Evolutionary conservation across 2,797 vertebrate species (phyloP).

Genomic region (Borostomias antarcticus): DNA sequence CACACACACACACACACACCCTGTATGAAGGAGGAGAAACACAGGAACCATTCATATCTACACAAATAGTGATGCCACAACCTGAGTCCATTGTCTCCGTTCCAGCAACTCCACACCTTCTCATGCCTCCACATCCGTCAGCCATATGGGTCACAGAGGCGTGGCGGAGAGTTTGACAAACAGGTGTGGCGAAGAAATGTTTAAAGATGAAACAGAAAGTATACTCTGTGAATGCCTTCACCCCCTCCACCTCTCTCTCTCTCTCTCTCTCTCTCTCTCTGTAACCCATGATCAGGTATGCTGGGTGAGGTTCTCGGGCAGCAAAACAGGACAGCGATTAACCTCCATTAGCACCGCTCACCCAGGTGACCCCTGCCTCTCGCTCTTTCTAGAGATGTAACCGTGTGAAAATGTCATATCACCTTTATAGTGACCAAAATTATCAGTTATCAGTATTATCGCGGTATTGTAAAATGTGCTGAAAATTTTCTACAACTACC

Average conservation of each 20-base stretch:
- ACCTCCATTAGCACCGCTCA: conserved; percentile 59
- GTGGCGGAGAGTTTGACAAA: conserved; percentile 33
- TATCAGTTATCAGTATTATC: too few relatives aligned
- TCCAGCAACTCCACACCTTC: too few relatives aligned
- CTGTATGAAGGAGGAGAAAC: too few relatives aligned
- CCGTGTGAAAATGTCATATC: too few relatives aligned
- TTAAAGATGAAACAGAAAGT: conserved; percentile 6
- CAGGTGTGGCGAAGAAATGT: conserved; percentile 31
- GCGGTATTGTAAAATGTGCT: too few relatives aligned
- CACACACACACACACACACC: conserved; percentile 49
- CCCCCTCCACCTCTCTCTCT: too few relatives aligned
- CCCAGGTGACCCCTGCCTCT: too few relatives aligned
- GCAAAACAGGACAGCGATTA: conserved; percentile 38
- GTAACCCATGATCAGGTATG: background rate
- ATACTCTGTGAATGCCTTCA: background rate
- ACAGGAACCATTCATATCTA: conserved; percentile 42
- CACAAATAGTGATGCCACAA: conserved; percentile 24
- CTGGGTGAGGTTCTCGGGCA: background rate
- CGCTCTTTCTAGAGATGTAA: too few relatives aligned
- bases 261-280: background rate
- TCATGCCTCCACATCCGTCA: too few relatives aligned
- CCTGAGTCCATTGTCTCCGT: too few relatives aligned
- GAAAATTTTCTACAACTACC: too few relatives aligned
- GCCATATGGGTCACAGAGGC: conserved; percentile 34
- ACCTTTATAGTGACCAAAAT: too few relatives aligned